Conservation (phyloP, 2,797 vertebrate species). For the Rhynchotus rufescens region DNA sequence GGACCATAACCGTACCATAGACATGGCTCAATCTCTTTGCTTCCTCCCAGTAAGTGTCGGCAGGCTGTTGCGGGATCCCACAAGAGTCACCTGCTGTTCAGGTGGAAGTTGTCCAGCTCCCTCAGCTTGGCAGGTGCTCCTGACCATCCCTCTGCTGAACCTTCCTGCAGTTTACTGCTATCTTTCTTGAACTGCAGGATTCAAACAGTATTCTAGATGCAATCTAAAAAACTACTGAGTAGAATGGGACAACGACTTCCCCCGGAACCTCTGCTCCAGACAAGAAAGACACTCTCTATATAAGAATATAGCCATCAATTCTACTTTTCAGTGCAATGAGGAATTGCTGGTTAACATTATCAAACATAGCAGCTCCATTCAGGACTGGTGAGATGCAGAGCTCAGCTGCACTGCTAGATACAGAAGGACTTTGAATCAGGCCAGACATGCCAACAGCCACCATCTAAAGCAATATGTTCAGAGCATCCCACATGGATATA, state of each 20-base stretch:
- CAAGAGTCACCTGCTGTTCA: no score
- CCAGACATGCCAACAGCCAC: not conserved
- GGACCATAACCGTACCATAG: not conserved
- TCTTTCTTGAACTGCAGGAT: not conserved
- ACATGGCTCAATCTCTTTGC: not conserved
- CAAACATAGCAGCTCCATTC: not conserved
- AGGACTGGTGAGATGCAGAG: not conserved
- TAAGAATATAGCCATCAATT: not conserved
- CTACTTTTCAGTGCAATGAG: not conserved
- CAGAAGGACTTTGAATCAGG: not conserved
- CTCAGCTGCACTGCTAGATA: not conserved
- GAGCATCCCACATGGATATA: not conserved
- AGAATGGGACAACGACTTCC: not conserved
- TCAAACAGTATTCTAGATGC: not conserved
- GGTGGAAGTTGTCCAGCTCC: not conserved
- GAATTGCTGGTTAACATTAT: not conserved
- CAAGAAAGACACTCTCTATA: not conserved
- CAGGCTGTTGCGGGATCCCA: no score
- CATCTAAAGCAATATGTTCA: fast-evolving
- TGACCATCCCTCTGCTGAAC: not conserved
- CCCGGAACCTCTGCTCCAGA: not conserved
- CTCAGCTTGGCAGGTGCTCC: not conserved
- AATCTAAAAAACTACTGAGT: not conserved
- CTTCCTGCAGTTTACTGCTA: not conserved
- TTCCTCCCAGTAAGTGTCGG: no score